Evolutionary conservation across 64 coral and sea anemone species (phyloP).

Genomic region (Montipora capricornis): DNA sequence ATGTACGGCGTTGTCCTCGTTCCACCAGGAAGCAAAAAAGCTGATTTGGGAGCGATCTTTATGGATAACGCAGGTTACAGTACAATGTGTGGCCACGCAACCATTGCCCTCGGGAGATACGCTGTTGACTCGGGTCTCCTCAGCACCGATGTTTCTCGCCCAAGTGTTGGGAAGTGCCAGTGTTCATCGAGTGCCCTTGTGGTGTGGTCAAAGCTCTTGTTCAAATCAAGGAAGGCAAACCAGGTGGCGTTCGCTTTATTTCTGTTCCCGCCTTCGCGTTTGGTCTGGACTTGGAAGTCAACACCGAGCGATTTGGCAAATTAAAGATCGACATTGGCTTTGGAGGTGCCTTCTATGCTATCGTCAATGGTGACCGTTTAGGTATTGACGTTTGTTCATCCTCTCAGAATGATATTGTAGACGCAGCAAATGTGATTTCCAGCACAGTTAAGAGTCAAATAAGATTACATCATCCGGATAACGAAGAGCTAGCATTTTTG

Average conservation of each 20-base stretch:
- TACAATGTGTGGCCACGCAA: slow-evolving; percentile 96
- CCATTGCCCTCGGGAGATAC: slow-evolving; percentile 92
- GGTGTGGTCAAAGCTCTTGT: slow-evolving; percentile 94
- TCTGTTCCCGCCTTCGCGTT: slow-evolving; percentile 98
- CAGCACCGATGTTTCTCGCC: slow-evolving; percentile 59
- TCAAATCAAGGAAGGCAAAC: slow-evolving; percentile 89
- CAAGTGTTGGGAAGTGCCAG: slow-evolving; percentile 76
- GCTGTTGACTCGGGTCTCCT: slow-evolving; percentile 94
- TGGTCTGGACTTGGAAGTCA: slow-evolving; percentile 78
- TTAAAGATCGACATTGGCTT: slow-evolving; percentile 93
- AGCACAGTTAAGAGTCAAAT: slow-evolving; percentile 72
- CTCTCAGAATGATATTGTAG: slow-evolving; percentile 65
- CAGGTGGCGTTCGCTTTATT: slow-evolving; percentile 86
- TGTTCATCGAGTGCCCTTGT: slow-evolving; percentile 98
- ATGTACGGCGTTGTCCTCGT: slow-evolving; percentile 87
- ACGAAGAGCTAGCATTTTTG: slow-evolving; percentile 89
- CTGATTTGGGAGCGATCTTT: slow-evolving; percentile 84
- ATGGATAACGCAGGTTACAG: slow-evolving; percentile 90
- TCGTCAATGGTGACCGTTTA: slow-evolving; percentile 79
- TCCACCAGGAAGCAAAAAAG: slow-evolving; percentile 22
- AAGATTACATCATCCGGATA: slow-evolving; percentile 85
- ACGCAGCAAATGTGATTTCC: slow-evolving; percentile 72
- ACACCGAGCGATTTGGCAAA: slow-evolving; percentile 77
- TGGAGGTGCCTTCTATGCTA: slow-evolving; percentile 92
- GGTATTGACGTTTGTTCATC: slow-evolving; percentile 76